phyloP scores from a whole-genome alignment of 1,140 invertebrate genomes.

The Antheraea pernyi region DNA sequence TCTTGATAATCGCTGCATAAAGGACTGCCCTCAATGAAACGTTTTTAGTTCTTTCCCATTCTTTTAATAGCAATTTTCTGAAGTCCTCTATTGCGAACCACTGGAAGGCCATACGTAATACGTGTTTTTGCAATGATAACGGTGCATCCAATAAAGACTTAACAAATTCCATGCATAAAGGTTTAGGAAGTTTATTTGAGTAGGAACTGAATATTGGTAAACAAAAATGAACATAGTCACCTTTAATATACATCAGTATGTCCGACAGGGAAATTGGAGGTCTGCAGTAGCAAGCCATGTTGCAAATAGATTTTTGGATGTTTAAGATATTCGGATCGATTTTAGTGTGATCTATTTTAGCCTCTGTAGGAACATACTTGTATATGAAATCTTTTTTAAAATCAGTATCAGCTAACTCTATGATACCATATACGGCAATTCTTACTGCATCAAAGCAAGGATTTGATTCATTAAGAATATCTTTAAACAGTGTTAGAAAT shows the following conservation, averaged over 20 bases:
- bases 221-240: slow-evolving; percentile 52
- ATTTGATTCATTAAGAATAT: no score
- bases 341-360: slow-evolving; percentile 41
- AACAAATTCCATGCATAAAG: slow-evolving; percentile 40
- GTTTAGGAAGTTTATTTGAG: slow-evolving; percentile 39
- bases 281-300: slow-evolving; percentile 40
- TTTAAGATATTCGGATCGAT: slow-evolving; percentile 32
- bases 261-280: slow-evolving; percentile 44
- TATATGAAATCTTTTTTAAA: slow-evolving; percentile 41
- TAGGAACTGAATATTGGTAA: slow-evolving; percentile 51
- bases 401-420: slow-evolving; percentile 42
- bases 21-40: slow-evolving; percentile 47
- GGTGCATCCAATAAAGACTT: slow-evolving; percentile 42
- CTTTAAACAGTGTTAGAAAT: no score
- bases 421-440: slow-evolving; percentile 35
- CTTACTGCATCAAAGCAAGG: no score
- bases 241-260: slow-evolving; percentile 44
- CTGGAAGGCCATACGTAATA: slow-evolving; percentile 50
- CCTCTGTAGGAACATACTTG: slow-evolving; percentile 40
- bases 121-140: slow-evolving; percentile 56
- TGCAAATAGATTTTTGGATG: slow-evolving; percentile 52
- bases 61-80: slow-evolving; percentile 32
- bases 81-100: slow-evolving; percentile 38
- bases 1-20: slow-evolving; percentile 17
- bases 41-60: slow-evolving; percentile 56